Base-by-base conservation (phyloP, 1,140 invertebrate species). In the Nomia melanderi region DNA sequence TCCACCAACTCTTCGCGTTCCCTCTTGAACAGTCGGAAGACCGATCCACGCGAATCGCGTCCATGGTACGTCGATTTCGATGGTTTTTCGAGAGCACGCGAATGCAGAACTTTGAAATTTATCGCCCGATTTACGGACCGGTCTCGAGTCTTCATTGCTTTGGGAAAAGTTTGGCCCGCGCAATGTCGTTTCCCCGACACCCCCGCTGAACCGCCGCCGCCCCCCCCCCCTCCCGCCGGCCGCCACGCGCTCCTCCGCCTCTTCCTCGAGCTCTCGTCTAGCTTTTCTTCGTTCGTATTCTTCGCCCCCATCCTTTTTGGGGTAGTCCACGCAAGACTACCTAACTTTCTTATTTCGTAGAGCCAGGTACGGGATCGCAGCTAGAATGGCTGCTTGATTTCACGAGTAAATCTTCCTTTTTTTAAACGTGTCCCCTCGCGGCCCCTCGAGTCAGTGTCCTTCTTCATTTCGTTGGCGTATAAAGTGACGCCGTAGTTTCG, bases 101-200 rank as follows among this genome's bases (percentile, higher is more conserved):
- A 60, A 70, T 65, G 59, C 56, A 56, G 77, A 84, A 84, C 77
- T 84, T 84, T 83, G 29, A 83, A 77, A 84, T 84, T 84, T 84
- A 84, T 83, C 62, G 81, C 33, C 67, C 81, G 82, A 84, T 79
- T 84, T 83, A 84, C 77, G 71, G 20, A 44, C 67, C 39, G 67
- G 69, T 67, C 76, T 79, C 76, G 81, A 79, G 60, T 63, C 63
- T 71, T 83, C 81, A 83, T 84, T 84, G 82, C 81, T 74, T 72
- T 39, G 39, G 62, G 53, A 73, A 75, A 84, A 84, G 71, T 84
- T 84, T 50, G 65, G 77, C 72, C 39, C 71, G 39, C 59, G 47
- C 56, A 31, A 64, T 54, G 81, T 62, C 75, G 65, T 65, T 69
- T 60, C 81, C 62, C 20, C 31, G 23, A 41, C 47, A 4, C 33